Evolutionary conservation across 2,113 vertebrate species (phyloP), one percentile per base, ranked within the genome.

Genomic region (Gallinago paraguaiae): DNA sequence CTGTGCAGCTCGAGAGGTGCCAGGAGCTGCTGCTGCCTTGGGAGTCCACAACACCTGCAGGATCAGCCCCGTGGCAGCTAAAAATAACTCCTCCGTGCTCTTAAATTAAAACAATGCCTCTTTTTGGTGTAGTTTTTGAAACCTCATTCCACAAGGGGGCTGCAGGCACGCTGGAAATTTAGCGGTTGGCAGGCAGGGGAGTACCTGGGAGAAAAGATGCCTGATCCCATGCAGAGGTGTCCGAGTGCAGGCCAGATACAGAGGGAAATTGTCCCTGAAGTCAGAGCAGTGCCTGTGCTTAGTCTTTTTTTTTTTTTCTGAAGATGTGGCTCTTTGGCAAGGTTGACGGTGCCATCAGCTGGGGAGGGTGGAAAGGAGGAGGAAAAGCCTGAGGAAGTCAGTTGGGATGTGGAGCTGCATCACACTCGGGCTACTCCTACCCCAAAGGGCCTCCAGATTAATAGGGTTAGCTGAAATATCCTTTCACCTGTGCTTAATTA

Each of bases 61-160:
- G 57, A 72, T 82, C 50, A 67, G 65, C 31, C 54, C 39, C 0
- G 0, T 0, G 1, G 70, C 61, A 83, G 56, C 85, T 88, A 48
- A 89, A 93, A 91, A 76, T 14, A 82, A 39, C 50, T 75, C 35
- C 33, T 50, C 23, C 0, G 0, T 28, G 37, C 59, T 92, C 33
- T 86, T 91, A 88, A 95, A 89, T 90, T 70, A 93, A 95, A 97
- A 90, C 92, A 93, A 80, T 79, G 63, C 60, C 37, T 94, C 54
- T 93, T 68, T 96, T 96, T 30, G 17, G n/a, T 10, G 9, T 70
- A 46, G 64, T n/a, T 90, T 96, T 95, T 97, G 93, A 98, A 96
- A 93, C 56, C 70, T 94, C 77, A 72, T 97, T 98, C 98, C 98
- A 98, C 98, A 97, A 98, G 98, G 98, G 98, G 98, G 98, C 98